Base-by-base conservation (phyloP, 2,113 vertebrate species). In the Sprattus sprattus region DNA sequence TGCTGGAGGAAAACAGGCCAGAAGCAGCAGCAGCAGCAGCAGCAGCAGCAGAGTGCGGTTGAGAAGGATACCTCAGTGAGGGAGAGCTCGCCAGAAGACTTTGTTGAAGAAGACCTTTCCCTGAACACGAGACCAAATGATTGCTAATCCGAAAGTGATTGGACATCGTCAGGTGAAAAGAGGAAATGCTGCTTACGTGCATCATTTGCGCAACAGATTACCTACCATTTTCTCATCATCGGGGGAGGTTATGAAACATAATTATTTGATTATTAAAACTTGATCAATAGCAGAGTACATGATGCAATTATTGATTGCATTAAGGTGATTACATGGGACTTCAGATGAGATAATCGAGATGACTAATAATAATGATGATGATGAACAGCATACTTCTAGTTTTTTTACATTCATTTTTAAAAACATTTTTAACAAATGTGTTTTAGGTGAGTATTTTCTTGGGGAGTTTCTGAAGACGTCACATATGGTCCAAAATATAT, bases 1-100 rank as follows among this genome's bases (percentile, higher is more conserved):
- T 94, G 93, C 50, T 90, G 9, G 45, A 90, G 0, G 11, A 95
- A 8, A 89, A 88, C 25, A 39, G 39, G 39, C 0, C 84, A 82
- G 44, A 82, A 83, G 10, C 10, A 25, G 3, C 32, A 49, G 45
- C 87, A 84, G 1, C 50, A 0, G 44, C 83, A 83, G 10, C 10
- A 25, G 3, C 32, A 49, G 45, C 87, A 84, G 1, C 50, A 0
- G 0, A 89, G 71, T 32, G 9, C 28, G 15, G 25, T 2, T 16
- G 71, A 78, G 28, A 78, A 32, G 32, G 32, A 39, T 32, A 78
- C 10, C 13, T 32, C 71, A 78, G 28, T 39, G 4, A 78, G 15
- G 15, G 32, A 78, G 28, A 78, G 28, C 28, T 16, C 71, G 15
- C 71, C 28, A 39, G 71, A 78, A 39, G 71, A 78, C 71, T 78